Evolutionary conservation across 2,113 vertebrate genomes (phyloP), one percentile per base, ranked within the genome.

Genomic region (Semicossyphus pulcher): DNA sequence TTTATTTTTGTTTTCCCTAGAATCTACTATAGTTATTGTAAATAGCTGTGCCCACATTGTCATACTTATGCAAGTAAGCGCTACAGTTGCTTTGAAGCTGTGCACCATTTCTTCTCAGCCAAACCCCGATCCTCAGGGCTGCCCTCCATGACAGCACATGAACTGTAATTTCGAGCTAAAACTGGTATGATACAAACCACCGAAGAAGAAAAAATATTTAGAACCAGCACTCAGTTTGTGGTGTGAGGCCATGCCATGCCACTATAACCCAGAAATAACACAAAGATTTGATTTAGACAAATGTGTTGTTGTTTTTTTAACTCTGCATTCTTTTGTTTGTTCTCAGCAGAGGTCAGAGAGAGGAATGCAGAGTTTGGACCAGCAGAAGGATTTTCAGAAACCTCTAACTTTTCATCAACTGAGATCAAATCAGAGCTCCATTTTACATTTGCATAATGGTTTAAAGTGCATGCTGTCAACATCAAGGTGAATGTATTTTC

Each of bases 111-210:
- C 11, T 23, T 60, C 28, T 34, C 29, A 53, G 68, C 49, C 62
- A 62, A 73, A 73, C 34, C 56, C 18, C 2, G 29, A 42, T 53
- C 26, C 20, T 37, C 58, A 47, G 31, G 45, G 25, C 49, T 39
- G 41, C 49, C 68, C 42, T 59, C 37, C 64, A 25, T 29, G 70
- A 74, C 53, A 28, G 31, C 51, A 63, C 57, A 44, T 8, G 32
- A 26, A 48, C 69, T 73, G 45, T 82, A 78, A 73, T 83, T 83
- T 63, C 32, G 34, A 56, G 64, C 54, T 84, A 79, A 71, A 74
- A 44, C 29, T 28, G 44, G 81, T 29, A 76, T 1, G n/a, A 66
- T 52, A 47, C 31, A 51, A 68, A 67, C 71, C 76, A 45, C 75
- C 60, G 10, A 5, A 34, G 6, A 51, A 4, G 10, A 25, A 23